Base-by-base conservation (phyloP, 2,888 invertebrate genomes). In the Meloe dianella region DNA sequence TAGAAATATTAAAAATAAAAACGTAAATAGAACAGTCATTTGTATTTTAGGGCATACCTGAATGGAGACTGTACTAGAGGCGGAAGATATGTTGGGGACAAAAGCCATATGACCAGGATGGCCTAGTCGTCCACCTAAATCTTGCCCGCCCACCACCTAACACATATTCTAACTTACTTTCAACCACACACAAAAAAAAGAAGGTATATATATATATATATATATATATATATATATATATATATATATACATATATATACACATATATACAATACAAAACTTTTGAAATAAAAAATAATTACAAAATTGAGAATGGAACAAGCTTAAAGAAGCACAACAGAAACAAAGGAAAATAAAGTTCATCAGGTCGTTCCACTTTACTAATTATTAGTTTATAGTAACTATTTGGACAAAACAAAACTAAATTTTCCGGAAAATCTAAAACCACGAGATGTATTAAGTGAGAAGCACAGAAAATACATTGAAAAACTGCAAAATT, bases 41-140 rank as follows among this genome's bases (percentile, higher is more conserved):
- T 69, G 61, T 7, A n/a, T 51, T 12, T 22, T 24, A 12, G 54
- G 66, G 75, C 79, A 73, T 84, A 85, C 85, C 84, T 85, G 85
- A 72, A 84, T 82, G 73, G 84, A 81, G 78, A 83, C 78, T 72
- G 84, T 78, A 76, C 79, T 80, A 78, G 80, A 76, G 79, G 82
- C 76, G 82, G 86, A 83, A 78, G 85, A 85, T 80, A 87, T 81
- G 82, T 86, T 86, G 80, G 86, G 85, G 80, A 86, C 84, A 80
- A 86, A 84, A 79, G 86, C 84, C 80, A 86, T 85, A 77, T 86
- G 85, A 82, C 84, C 82, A 80, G 84, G 83, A 80, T 82, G 81
- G 83, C 84, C 85, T 84, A 86, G 79, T 74, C 82, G 81, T 76
- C 81, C 81, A 76, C 83, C 81, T 80, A 84, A 77, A 71, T 83